Conservation (phyloP, 2,888 invertebrate genomes). For the Brenthis daphne region DNA sequence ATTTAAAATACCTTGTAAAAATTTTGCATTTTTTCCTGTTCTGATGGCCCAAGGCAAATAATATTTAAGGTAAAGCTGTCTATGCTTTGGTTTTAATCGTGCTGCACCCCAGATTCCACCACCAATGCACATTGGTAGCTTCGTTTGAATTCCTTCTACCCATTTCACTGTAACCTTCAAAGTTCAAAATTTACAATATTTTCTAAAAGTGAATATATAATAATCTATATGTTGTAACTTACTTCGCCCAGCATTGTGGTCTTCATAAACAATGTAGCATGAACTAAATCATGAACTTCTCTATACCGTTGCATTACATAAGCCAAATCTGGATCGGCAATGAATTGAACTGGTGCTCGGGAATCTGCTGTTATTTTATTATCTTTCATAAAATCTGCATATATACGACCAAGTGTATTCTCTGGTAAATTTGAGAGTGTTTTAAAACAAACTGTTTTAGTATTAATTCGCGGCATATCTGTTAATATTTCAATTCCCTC, state of each 20-base stretch:
- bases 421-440: conserved; percentile 87
- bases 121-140: conserved; percentile 96
- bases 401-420: conserved; percentile 92
- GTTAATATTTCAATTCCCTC: conserved; percentile 90
- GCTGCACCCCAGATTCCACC: conserved; percentile 96
- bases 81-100: conserved; percentile 92
- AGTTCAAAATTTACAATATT: conserved; percentile 5
- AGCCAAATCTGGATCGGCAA: conserved; percentile 93
- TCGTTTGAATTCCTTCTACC: conserved; percentile 98
- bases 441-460: conserved; percentile 89
- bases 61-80: conserved; percentile 87
- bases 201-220: background rate
- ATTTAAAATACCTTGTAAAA: conserved; percentile 85
- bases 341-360: conserved; percentile 93
- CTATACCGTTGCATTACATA: conserved; percentile 99
- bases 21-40: conserved; percentile 88
- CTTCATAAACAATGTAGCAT: conserved; percentile 95
- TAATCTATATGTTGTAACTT: conserved; percentile 43
- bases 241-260: conserved; percentile 94
- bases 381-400: conserved; percentile 90
- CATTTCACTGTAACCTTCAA: conserved; percentile 96
- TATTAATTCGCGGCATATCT: conserved; percentile 93
- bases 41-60: conserved; percentile 94
- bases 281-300: conserved; percentile 97
- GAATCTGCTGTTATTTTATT: conserved; percentile 97